Evolutionary conservation across 2,113 vertebrate species (phyloP).

Genomic region (Scopus umbretta): DNA sequence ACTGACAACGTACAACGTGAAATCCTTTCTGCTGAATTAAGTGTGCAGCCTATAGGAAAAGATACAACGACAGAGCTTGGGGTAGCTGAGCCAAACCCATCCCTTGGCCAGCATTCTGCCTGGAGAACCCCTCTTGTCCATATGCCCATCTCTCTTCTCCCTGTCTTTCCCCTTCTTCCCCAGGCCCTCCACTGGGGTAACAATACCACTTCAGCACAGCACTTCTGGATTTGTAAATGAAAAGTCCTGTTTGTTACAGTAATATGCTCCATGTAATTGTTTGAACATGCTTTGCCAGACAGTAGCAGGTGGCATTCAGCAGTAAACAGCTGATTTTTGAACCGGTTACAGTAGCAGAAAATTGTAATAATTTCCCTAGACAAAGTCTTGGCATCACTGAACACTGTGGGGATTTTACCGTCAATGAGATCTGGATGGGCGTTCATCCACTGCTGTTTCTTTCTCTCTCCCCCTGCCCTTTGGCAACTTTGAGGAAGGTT

Average conservation of each 20-base stretch:
- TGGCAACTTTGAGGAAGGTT: neutral
- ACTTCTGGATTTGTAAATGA: neutral
- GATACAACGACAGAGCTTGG: neutral
- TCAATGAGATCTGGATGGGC: neutral
- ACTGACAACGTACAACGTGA: rapidly evolving
- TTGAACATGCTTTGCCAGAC: neutral
- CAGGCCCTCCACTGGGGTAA: neutral
- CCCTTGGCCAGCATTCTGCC: neutral
- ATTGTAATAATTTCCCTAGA: neutral
- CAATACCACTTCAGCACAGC: neutral
- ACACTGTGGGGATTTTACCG: neutral
- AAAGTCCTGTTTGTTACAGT: rapidly evolving
- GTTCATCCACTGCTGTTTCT: neutral
- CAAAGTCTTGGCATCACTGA: neutral
- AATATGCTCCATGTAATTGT: neutral
- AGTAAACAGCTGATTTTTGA: neutral
- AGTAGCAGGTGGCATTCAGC: neutral
- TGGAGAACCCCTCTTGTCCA: neutral
- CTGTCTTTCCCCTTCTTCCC: neutral
- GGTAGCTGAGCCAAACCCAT: neutral
- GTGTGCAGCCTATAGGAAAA: neutral
- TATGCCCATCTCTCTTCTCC: neutral
- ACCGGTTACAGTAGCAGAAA: neutral
- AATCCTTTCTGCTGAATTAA: neutral
- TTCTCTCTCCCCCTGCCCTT: neutral